These are phyloP conservation scores for Dissostichus mawsoni DNA, from an alignment of 2,113 vertebrate species.

Conservation along the genomic window DNA sequence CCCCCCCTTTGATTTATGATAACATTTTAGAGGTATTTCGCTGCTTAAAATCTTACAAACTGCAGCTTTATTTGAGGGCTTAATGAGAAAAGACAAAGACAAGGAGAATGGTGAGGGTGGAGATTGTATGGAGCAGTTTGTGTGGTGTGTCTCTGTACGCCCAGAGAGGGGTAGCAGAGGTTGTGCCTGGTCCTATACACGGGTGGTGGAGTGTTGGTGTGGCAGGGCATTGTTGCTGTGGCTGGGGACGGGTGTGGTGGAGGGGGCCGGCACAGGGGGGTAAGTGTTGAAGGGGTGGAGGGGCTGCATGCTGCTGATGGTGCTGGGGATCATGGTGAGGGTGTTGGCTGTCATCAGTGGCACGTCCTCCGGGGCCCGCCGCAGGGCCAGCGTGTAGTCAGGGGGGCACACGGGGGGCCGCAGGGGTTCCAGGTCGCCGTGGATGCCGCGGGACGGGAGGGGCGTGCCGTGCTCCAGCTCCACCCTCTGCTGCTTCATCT, in stretches of 20 bases:
- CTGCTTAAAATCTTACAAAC: slow-evolving; percentile 77
- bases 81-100: slow-evolving; percentile 69
- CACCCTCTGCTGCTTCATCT: slow-evolving; percentile 98
- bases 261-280: slow-evolving; percentile 92
- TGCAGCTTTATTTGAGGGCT: slow-evolving; percentile 80
- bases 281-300: slow-evolving; percentile 98
- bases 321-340: slow-evolving; percentile 98
- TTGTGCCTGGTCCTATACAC: slow-evolving; percentile 85
- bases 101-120: slow-evolving; percentile 54
- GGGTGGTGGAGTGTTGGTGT: slow-evolving; percentile 93
- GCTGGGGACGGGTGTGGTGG: slow-evolving; percentile 90
- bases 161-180: slow-evolving; percentile 64
- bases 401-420: slow-evolving; percentile 93
- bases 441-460: slow-evolving; percentile 78
- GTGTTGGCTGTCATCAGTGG: slow-evolving; percentile 98
- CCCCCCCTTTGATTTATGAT: slow-evolving; percentile 51
- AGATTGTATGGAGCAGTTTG: slow-evolving; percentile 71
- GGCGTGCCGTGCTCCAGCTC: slow-evolving; percentile 89
- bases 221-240: slow-evolving; percentile 95
- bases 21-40: slow-evolving; percentile 72
- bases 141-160: slow-evolving; percentile 67
- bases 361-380: slow-evolving; percentile 97
- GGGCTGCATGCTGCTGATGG: slow-evolving; percentile 97
- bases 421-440: slow-evolving; percentile 82
- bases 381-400: slow-evolving; percentile 98